These are phyloP conservation scores for Palythoa grandiflora DNA, from an alignment of 92 coral and sea anemone species.

Conservation along the genomic window DNA sequence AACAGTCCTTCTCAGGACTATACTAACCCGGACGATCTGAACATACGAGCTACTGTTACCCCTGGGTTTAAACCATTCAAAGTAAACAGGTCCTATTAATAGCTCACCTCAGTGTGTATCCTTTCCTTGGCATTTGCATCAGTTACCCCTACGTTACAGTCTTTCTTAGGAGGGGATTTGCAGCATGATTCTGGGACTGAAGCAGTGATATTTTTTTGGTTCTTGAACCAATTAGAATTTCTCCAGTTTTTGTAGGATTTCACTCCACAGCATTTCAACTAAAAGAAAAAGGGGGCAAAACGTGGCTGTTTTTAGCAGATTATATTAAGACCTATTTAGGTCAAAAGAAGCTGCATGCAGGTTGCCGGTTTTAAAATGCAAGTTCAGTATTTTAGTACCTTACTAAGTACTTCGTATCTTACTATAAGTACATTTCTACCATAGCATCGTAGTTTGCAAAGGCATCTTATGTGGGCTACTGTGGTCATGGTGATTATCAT, in stretches of 20 bases:
- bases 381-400: too few relatives aligned
- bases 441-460: too few relatives aligned
- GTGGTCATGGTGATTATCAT: too few relatives aligned
- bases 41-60: too few relatives aligned
- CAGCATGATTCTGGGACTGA: slow-evolving; percentile 82
- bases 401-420: too few relatives aligned
- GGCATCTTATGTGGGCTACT: neutral
- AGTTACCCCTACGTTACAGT: slow-evolving; percentile 47
- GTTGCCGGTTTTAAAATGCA: too few relatives aligned
- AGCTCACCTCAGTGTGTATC: neutral
- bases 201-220: slow-evolving; percentile 43
- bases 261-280: slow-evolving; percentile 85
- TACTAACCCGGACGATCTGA: too few relatives aligned
- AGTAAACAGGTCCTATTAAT: neutral
- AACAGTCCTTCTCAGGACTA: too few relatives aligned
- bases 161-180: slow-evolving; percentile 9
- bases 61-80: too few relatives aligned
- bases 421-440: too few relatives aligned
- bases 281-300: neutral
- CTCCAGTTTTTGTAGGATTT: slow-evolving; percentile 70
- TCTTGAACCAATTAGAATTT: slow-evolving; percentile 62
- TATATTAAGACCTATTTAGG: too few relatives aligned
- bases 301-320: neutral
- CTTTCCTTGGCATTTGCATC: neutral
- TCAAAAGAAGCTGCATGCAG: too few relatives aligned